A percentile compares a stretch with the other conserved stretches of the same genome.
Evolutionary conservation across 2,888 invertebrate species (phyloP).

Genomic region (Harmothoe impar): DNA sequence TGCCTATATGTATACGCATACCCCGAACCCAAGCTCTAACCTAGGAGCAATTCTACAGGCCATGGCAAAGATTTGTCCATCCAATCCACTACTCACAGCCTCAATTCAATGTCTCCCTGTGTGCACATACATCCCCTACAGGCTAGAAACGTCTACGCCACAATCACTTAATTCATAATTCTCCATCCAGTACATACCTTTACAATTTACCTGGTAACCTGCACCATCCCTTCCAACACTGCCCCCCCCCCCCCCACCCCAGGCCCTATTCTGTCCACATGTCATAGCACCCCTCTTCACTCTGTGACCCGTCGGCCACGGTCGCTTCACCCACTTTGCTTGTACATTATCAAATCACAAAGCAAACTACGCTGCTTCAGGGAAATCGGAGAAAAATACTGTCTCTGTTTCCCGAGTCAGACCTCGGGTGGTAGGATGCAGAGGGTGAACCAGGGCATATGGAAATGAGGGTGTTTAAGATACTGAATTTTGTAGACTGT

Average conservation of each 20-base stretch:
- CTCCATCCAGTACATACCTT: too few relatives aligned
- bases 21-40: too few relatives aligned
- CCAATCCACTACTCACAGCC: too few relatives aligned
- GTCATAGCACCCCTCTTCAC: neutral
- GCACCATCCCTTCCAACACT: neutral
- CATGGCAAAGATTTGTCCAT: too few relatives aligned
- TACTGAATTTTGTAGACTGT: too few relatives aligned
- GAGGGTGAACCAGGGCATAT: neutral
- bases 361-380: neutral
- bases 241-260: slow-evolving; percentile 24
- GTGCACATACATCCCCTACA: too few relatives aligned
- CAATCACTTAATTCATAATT: too few relatives aligned
- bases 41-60: too few relatives aligned
- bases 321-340: neutral
- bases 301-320: neutral
- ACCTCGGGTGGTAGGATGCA: neutral
- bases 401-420: neutral
- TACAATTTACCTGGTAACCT: neutral
- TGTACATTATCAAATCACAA: slow-evolving; percentile 34
- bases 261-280: neutral
- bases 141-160: too few relatives aligned
- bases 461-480: too few relatives aligned
- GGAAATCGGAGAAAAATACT: slow-evolving; percentile 48
- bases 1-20: too few relatives aligned
- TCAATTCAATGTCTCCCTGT: too few relatives aligned